Base-by-base conservation (phyloP, 2,888 invertebrate species). In the Phyto melanocephala region DNA sequence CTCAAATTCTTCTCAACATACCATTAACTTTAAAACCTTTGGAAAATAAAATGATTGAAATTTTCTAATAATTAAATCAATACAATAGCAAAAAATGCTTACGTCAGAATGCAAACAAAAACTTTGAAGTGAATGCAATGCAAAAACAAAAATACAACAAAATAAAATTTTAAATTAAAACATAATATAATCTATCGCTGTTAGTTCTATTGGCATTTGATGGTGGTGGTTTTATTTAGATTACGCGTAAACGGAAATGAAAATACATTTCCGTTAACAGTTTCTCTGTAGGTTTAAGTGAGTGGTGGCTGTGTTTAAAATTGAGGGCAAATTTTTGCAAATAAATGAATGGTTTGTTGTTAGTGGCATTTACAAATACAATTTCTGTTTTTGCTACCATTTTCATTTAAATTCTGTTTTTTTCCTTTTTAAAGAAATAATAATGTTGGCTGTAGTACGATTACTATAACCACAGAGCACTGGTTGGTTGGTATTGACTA, bases 171-270 rank as follows among this genome's bases (percentile, higher is more conserved):
- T 42, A 54, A 47, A 68, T 68, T 45, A 54, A 79, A 78, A 63
- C 2, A 35, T 11, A 67, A 67, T 37, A 67, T 10, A 60, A 52
- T 40, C 63, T 68, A 3, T 42, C 24, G 11, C 7, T 20, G 42
- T 37, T 52, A 28, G 3, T 65, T 75, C 28, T 63, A 47, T 62
- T 62, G 17, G 54, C 63, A 45, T 58, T 56, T 20, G 28, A 60
- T 56, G 47, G 67, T 72, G 47, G 56, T 75, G 58, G 58, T 71
- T 67, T 60, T 67, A 72, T 77, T 81, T 62, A 74, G 63, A 78
- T 77, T 70, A 77, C 67, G 71, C 71, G 71, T 74, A 74, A 74
- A 52, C 77, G 78, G 77, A 81, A 78, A 81, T 78, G 62, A 63
- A 81, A 78, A 35, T 58, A 68, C 77, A 81, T 81, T 74, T 77